Percentiles rank a stretch among this genome's conserved stretches.
Evolutionary conservation across 2,797 vertebrate genomes (phyloP).

Genomic region (Halcyon smyrnensis): DNA sequence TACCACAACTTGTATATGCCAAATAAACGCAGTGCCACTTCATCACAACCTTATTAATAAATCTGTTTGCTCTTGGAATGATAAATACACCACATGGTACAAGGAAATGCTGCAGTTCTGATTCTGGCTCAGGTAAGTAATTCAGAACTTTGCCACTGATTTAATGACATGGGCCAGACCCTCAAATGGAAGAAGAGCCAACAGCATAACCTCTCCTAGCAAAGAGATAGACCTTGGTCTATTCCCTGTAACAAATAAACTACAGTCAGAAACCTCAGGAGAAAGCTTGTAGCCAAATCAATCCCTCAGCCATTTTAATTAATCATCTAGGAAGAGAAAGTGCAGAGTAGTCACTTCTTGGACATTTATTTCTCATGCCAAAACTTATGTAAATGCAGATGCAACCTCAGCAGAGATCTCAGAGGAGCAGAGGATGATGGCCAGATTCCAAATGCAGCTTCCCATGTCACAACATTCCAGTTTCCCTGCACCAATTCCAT

Average conservation of each 20-base stretch:
- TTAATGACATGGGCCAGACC: background rate
- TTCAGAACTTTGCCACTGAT: background rate
- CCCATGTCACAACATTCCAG: background rate
- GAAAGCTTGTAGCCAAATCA: background rate
- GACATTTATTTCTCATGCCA: constrained; percentile 22
- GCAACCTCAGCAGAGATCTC: constrained; percentile 39
- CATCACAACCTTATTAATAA: background rate
- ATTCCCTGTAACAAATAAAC: background rate
- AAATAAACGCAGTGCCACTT: background rate
- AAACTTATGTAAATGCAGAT: constrained; percentile 50
- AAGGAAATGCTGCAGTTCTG: background rate
- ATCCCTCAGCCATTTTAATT: constrained; percentile 1
- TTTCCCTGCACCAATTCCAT: background rate
- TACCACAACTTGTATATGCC: background rate
- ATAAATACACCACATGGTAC: background rate
- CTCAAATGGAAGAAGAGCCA: background rate
- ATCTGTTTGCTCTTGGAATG: background rate
- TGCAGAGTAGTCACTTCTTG: background rate
- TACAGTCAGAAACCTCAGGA: constrained; percentile 4
- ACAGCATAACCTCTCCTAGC: background rate
- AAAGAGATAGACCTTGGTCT: background rate
- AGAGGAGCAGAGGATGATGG: background rate
- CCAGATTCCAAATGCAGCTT: constrained; percentile 38
- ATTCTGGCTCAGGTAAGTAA: background rate
- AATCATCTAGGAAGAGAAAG: constrained; percentile 36